A percentile compares a stretch with the other conserved stretches of the same genome.
phyloP scores from a whole-genome alignment of 2,113 vertebrate species.

The Protomyctophum bolini region DNA sequence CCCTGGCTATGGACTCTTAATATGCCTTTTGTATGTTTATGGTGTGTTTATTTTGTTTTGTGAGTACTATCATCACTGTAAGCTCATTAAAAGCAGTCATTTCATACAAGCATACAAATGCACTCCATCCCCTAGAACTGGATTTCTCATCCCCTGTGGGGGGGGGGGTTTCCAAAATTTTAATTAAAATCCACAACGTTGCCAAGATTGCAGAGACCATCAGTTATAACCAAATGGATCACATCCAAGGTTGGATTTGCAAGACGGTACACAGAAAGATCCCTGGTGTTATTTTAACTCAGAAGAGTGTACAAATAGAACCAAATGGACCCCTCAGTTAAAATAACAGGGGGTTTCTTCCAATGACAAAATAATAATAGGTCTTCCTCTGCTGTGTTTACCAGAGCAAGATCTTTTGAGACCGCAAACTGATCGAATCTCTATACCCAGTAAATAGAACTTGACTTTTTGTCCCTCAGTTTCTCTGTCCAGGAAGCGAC shows the following conservation, averaged over 20 bases:
- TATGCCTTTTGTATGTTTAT: not conserved
- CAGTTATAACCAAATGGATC: not conserved
- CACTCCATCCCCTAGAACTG: not conserved
- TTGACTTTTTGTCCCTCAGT: conserved; percentile 27
- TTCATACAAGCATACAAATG: not conserved
- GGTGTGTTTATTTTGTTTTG: conserved; percentile 4
- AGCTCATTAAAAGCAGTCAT: not conserved
- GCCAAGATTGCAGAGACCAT: conserved; percentile 31
- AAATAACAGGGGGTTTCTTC: conserved; percentile 17
- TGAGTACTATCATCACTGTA: not conserved
- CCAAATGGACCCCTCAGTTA: not conserved
- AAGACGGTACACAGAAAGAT: too few relatives aligned
- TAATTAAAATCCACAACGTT: conserved; percentile 27
- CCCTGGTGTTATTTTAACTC: too few relatives aligned
- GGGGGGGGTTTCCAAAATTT: conserved; percentile 19
- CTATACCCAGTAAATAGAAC: conserved; percentile 15
- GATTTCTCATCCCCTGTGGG: conserved; percentile 18
- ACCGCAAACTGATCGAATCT: conserved; percentile 39
- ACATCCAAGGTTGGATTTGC: too few relatives aligned
- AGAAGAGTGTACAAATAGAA: too few relatives aligned
- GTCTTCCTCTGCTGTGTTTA: conserved; percentile 47
- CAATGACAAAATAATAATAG: conserved; percentile 46
- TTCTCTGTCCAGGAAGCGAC: conserved; percentile 20
- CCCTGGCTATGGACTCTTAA: not conserved
- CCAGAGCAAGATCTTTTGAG: conserved; percentile 19